Base-by-base conservation (phyloP, 1,140 invertebrate species). In the Hyposmocoma kahamanoa region DNA sequence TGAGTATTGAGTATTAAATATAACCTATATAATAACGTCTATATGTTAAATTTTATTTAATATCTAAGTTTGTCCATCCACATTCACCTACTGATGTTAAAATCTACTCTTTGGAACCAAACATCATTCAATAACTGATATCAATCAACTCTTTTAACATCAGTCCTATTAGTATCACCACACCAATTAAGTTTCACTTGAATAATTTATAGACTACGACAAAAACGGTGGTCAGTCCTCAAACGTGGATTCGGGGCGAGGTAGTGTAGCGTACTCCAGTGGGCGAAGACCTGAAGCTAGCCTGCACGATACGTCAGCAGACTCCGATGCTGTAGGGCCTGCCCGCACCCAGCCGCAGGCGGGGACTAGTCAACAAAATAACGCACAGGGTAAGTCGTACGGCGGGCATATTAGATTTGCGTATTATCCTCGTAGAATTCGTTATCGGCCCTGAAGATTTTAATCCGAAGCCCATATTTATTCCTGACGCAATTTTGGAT, bases 181-280 rank as follows among this genome's bases (percentile, higher is more conserved):
- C n/a, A n/a, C n/a, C n/a, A n/a, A n/a, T n/a, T n/a, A n/a, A n/a
- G n/a, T n/a, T n/a, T n/a, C n/a, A n/a, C 18, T 30, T 28, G 11
- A 6, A 28, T 28, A 28, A 22, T 19, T 71, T 72, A n/a, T 55
- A 66, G 92, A 93, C 87, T 92, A 92, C 61, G 91, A 92, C 63
- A 92, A 93, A 74, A 87, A 90, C 34, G 90, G 91, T 22, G 88
- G 88, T 13, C 91, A 91, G 55, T 92, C 91, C 0, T 92, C 91
- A 0, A 92, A 92, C 64, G 90, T 91, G 11, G 92, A 94, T 78
- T 94, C 92, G 2, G 92, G 92, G 10, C 87, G 92, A 63, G 92
- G 92, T 15, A 93, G 92, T 62, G 92, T 92, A 10, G 91, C 92
- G 36, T 93, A 93, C 73, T 92, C 91, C 10, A 94, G 92, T 63